Evolutionary conservation across 2,797 vertebrate genomes (phyloP), one percentile per base, ranked within the genome.

Genomic region (Phataginus tricuspis): DNA sequence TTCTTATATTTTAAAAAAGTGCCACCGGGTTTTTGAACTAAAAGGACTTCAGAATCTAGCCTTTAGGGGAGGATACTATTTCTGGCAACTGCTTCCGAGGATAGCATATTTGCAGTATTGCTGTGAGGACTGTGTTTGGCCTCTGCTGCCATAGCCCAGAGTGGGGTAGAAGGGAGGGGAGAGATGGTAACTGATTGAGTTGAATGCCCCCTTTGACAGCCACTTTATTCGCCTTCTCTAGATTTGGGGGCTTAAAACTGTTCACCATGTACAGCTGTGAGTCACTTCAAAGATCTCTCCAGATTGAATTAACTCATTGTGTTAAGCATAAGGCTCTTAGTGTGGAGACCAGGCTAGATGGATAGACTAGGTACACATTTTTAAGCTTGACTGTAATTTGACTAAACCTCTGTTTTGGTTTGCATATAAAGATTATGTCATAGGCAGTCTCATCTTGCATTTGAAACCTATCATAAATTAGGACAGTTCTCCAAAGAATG

Each of bases 1-100:
- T 79, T 93, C 34, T 93, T 25, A 1, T 27, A 37, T 87, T 86
- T 69, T 7, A 84, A 77, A 82, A 92, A 95, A 86, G 8, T 18
- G 1, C 19, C 27, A 39, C n/a, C 9, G 37, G 27, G 61, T 82
- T 78, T 90, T 75, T 77, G 27, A 94, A 66, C n/a, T 69, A 5
- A 61, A 94, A 93, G 79, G 39, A 57, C n/a, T 92, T 95, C 7
- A 18, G 1, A 57, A 61, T 79, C 59, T 95, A 19, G 29, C 25
- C 27, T 9, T 82, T 83, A 12, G 21, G 42, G 57, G 19, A 91
- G 11, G 66, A n/a, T 21, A 19, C 61, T 37, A 0, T 51, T 53
- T 95, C 19, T 51, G 59, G 75, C 49, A 68, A 6, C 21, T 63
- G 21, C 37, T 42, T 90, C 49, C 55, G 29, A 61, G 74, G 34